Percentiles rank a stretch among this genome's conserved stretches.
Conservation (phyloP, 1,140 invertebrate species). For the Drosophila insularis region DNA sequence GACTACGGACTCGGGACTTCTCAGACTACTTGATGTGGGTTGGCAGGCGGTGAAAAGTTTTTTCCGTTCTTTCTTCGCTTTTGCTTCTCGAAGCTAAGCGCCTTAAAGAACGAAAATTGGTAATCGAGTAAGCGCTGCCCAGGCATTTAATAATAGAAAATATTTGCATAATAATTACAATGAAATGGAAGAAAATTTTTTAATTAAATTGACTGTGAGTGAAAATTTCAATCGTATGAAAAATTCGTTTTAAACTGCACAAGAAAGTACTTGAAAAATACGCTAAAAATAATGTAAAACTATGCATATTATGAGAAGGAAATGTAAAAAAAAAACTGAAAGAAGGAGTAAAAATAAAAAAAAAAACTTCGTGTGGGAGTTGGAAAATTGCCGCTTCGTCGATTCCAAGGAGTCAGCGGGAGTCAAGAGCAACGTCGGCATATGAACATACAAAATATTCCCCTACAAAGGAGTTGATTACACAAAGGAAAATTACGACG, state of each 20-base stretch:
- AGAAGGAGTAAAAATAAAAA: slow-evolving; percentile 1
- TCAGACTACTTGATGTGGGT: slow-evolving; percentile 37
- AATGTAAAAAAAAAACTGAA: slow-evolving; percentile 44
- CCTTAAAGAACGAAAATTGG: slow-evolving; percentile 25
- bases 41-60: slow-evolving; percentile 37
- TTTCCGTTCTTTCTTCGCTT: background rate
- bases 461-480: slow-evolving; percentile 82
- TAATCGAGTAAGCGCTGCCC: slow-evolving; percentile 30
- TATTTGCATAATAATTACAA: slow-evolving; percentile 71
- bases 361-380: slow-evolving; percentile 40
- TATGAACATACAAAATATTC: slow-evolving; percentile 80
- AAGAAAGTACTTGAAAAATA: background rate
- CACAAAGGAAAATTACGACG: slow-evolving; percentile 82
- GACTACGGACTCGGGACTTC: too few relatives aligned
- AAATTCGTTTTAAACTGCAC: too few relatives aligned
- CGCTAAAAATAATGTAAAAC: background rate
- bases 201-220: slow-evolving; percentile 54
- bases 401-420: slow-evolving; percentile 25
- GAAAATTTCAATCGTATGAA: background rate
- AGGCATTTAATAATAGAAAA: slow-evolving; percentile 57
- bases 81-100: background rate
- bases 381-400: slow-evolving; percentile 9
- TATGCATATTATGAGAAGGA: slow-evolving; percentile 27
- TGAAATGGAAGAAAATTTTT: slow-evolving; percentile 48
- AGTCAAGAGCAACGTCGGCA: slow-evolving; percentile 67